Percentiles rank a stretch among this genome's conserved stretches.
phyloP scores from a whole-genome alignment of 2,113 vertebrate species.

The Chaetodon auriga region DNA sequence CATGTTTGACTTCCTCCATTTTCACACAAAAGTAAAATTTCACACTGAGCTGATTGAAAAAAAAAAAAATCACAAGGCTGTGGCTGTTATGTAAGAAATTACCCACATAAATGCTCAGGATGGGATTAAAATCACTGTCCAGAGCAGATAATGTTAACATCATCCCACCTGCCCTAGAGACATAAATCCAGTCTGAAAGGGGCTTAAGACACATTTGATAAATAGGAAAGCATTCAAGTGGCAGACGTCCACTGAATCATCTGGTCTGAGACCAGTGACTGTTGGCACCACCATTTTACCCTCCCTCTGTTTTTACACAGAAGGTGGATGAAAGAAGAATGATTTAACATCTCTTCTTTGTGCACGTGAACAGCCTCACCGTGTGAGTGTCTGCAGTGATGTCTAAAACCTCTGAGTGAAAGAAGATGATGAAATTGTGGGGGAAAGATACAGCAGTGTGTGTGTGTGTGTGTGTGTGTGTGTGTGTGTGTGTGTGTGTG shows the following conservation, averaged over 20 bases:
- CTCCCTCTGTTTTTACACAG: neutral
- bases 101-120: neutral
- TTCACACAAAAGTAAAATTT: neutral
- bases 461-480: slow-evolving; percentile 7
- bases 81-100: neutral
- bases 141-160: neutral
- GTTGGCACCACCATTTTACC: neutral
- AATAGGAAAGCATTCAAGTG: neutral
- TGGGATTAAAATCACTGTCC: neutral
- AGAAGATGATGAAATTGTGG: neutral
- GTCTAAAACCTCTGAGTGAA: neutral
- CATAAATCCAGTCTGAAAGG: neutral
- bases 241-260: neutral
- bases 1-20: neutral
- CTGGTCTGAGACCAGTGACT: neutral
- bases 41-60: neutral
- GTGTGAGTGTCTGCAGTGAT: slow-evolving; percentile 1
- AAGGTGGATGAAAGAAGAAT: neutral
- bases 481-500: slow-evolving; percentile 29
- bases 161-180: neutral
- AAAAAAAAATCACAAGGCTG: neutral
- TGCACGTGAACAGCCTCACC: neutral
- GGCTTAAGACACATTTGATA: neutral
- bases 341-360: neutral
- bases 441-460: neutral